phyloP scores from a whole-genome alignment of 2,797 vertebrate genomes.

The Brachyalestes nurse region DNA sequence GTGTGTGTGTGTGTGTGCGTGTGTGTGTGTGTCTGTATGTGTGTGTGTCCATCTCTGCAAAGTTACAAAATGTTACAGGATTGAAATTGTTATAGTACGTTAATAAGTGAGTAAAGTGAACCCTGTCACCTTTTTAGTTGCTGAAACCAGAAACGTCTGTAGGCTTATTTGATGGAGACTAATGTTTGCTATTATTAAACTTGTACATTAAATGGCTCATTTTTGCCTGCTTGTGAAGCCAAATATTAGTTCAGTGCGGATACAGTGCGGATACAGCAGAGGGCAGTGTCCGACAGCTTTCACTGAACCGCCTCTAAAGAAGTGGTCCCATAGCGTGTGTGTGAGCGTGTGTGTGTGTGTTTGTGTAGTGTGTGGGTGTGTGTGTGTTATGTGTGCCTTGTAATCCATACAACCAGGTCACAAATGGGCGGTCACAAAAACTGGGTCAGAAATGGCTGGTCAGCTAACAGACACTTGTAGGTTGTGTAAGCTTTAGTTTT shows the following conservation, averaged over 20 bases:
- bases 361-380: background rate
- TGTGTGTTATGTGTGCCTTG: conserved; percentile 11
- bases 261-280: conserved; percentile 29
- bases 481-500: background rate
- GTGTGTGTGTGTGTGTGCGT: too few relatives aligned
- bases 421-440: conserved; percentile 26
- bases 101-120: too few relatives aligned
- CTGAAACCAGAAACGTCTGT: background rate
- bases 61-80: too few relatives aligned
- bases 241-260: background rate
- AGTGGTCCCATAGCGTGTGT: too few relatives aligned
- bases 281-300: conserved; percentile 18
- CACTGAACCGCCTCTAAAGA: background rate
- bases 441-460: conserved; percentile 38
- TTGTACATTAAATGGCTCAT: background rate
- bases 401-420: conserved; percentile 32
- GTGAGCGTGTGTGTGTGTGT: background rate
- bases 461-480: conserved; percentile 3
- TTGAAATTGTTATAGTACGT: too few relatives aligned
- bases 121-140: background rate
- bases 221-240: background rate
- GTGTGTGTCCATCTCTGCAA: too few relatives aligned
- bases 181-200: background rate
- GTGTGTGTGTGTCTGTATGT: too few relatives aligned
- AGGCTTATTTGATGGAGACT: background rate